Conservation (phyloP, 2,113 vertebrate genomes). For the Oreocharis arfaki region DNA sequence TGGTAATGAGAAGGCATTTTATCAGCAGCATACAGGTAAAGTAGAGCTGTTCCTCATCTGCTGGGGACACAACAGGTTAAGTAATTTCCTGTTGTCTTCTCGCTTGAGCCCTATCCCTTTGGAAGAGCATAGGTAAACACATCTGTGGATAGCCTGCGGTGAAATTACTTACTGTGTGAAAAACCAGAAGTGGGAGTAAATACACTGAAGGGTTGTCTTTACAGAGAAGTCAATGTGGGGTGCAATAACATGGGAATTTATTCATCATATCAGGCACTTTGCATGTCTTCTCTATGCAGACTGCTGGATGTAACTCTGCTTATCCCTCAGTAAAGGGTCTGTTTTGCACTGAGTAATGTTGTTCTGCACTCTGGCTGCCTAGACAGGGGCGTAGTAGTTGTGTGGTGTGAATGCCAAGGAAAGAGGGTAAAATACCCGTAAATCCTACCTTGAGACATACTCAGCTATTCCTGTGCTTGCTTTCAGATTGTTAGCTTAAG, state of each 20-base stretch:
- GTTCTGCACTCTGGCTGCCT: neutral
- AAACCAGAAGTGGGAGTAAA: neutral
- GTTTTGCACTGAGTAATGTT: neutral
- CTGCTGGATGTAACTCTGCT: neutral
- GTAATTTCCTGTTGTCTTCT: neutral
- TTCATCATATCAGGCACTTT: neutral
- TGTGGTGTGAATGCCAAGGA: neutral
- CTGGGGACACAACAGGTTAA: neutral
- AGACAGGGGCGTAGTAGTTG: neutral
- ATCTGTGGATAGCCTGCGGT: neutral
- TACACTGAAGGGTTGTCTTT: neutral
- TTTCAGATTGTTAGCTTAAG: constrained; percentile 8
- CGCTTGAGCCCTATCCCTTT: neutral
- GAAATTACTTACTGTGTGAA: neutral
- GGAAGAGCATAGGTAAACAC: neutral
- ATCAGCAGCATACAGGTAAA: neutral
- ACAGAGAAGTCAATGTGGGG: neutral
- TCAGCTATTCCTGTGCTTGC: neutral
- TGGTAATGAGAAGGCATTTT: neutral
- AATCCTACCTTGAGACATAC: neutral
- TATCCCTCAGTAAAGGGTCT: neutral
- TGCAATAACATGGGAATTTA: neutral
- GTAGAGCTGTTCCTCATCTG: neutral
- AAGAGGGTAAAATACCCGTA: neutral
- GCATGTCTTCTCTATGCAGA: neutral